A percentile compares a stretch with the other conserved stretches of the same genome.
These are phyloP conservation scores for Trochalopteron elliotii DNA, from an alignment of 2,113 vertebrate genomes.

Conservation along the genomic window DNA sequence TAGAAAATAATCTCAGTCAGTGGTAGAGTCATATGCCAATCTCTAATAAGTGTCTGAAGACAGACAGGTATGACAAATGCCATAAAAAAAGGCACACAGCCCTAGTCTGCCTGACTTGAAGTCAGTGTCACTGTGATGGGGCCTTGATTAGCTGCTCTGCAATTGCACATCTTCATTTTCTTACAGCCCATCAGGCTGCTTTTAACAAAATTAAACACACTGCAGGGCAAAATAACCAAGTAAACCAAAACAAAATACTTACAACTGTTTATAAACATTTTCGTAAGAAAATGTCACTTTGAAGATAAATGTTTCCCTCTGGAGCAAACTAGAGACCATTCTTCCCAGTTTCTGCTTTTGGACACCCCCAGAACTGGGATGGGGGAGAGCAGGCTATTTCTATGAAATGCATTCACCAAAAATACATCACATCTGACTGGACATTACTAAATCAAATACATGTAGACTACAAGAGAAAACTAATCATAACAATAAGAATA, in stretches of 20 bases:
- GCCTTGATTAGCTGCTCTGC: not conserved
- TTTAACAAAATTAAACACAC: constrained; percentile 9
- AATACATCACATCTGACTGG: rapidly evolving
- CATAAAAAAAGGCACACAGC: not conserved
- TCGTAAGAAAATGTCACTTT: not conserved
- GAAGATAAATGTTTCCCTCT: not conserved
- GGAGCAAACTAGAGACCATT: not conserved
- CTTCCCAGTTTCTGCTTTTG: not conserved
- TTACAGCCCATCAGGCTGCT: not conserved
- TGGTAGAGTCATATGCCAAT: not conserved
- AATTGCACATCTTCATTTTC: not conserved
- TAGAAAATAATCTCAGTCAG: not conserved
- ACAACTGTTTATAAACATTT: not conserved
- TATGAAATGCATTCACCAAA: not conserved
- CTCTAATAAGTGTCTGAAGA: not conserved
- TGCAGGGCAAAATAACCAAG: not conserved
- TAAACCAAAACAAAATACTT: not conserved
- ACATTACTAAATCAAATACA: not conserved
- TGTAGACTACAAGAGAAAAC: not conserved
- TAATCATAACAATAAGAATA: not conserved
- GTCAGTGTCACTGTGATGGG: not conserved
- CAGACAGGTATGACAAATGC: not conserved
- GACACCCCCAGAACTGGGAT: not conserved
- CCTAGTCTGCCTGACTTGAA: not conserved
- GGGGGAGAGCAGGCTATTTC: not conserved